Conservation (phyloP, 2,888 invertebrate species). For the Synergus gifuensis region DNA sequence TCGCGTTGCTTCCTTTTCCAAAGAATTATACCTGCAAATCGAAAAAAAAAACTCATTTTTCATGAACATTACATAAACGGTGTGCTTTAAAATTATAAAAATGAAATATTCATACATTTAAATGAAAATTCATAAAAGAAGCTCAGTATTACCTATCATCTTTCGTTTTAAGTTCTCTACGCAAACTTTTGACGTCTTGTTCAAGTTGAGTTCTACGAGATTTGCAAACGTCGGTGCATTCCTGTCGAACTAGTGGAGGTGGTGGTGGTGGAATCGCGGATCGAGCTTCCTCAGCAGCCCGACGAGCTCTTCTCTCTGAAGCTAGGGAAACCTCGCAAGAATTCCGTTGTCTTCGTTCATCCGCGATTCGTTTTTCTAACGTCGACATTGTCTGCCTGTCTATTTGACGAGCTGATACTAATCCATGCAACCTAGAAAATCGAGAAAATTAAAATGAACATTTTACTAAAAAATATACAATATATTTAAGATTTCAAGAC, state of each 20-base stretch:
- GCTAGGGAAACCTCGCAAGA: constrained; percentile 86
- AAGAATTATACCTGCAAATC: constrained; percentile 62
- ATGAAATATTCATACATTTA: background rate
- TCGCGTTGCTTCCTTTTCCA: constrained; percentile 75
- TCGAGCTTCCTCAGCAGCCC: constrained; percentile 79
- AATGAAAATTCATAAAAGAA: background rate
- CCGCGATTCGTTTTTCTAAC: constrained; percentile 90
- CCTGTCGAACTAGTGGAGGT: constrained; percentile 77
- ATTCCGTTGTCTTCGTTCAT: constrained; percentile 89
- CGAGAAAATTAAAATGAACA: background rate
- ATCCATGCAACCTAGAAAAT: constrained; percentile 83
- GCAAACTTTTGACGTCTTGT: constrained; percentile 83
- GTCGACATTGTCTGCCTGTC: constrained; percentile 88
- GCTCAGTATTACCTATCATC: constrained; percentile 81
- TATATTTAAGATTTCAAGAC: background rate
- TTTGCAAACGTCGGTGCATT: constrained; percentile 85
- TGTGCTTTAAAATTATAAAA: background rate
- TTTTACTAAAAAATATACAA: background rate
- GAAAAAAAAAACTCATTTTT: constrained; percentile 7
- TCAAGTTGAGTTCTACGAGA: constrained; percentile 84
- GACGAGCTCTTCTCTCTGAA: constrained; percentile 86
- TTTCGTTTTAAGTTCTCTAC: constrained; percentile 82
- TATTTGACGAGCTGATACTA: constrained; percentile 85
- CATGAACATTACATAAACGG: background rate
- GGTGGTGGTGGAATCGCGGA: constrained; percentile 73